These are phyloP conservation scores for Eilema caniola DNA, from an alignment of 2,888 invertebrate genomes.

Conservation along the genomic window DNA sequence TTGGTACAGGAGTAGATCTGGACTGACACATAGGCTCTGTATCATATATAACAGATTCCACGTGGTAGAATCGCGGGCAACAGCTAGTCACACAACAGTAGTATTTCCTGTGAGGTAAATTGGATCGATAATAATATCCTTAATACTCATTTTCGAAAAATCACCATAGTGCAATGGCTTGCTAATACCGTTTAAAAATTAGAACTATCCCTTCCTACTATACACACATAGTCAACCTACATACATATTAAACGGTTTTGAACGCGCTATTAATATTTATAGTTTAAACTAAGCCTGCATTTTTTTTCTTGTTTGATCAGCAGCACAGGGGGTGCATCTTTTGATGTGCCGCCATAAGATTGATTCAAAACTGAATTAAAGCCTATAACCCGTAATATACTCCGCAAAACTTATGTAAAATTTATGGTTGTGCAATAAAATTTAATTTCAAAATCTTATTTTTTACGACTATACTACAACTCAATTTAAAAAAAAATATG, in stretches of 20 bases:
- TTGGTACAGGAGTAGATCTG: too few species aligned
- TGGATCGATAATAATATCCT: too few species aligned
- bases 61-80: too few species aligned
- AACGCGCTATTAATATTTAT: constrained; percentile 84
- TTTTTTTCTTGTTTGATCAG: constrained; percentile 79
- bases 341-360: constrained; percentile 68
- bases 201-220: background rate
- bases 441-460: constrained; percentile 7
- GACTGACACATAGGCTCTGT: too few species aligned
- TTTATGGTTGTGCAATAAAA: constrained; percentile 61
- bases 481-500: background rate
- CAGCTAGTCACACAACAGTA: too few species aligned
- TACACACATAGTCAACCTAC: constrained; percentile 63
- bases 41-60: too few species aligned
- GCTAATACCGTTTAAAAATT: background rate
- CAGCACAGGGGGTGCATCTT: constrained; percentile 78
- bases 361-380: constrained; percentile 62
- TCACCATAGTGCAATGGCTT: too few species aligned
- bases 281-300: constrained; percentile 67
- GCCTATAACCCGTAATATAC: constrained; percentile 56
- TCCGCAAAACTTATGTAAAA: constrained; percentile 63
- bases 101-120: too few species aligned
- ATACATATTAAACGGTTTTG: constrained; percentile 65
- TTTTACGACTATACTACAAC: background rate
- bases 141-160: too few species aligned